Evolutionary conservation across 2,888 invertebrate species (phyloP).

Genomic region (Abrostola tripartita): DNA sequence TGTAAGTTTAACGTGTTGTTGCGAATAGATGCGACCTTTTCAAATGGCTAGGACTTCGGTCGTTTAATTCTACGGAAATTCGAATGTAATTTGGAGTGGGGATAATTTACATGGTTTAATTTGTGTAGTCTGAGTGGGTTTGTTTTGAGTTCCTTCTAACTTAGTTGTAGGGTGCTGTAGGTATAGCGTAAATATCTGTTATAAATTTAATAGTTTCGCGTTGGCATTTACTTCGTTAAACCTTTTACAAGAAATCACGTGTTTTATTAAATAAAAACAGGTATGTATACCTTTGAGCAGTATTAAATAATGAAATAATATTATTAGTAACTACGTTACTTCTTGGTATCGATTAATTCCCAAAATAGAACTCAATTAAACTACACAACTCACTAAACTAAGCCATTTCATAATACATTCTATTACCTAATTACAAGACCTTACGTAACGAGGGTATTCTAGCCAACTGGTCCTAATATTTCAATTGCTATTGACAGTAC

Average conservation of each 20-base stretch:
- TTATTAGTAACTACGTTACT: too few species aligned
- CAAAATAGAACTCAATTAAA: not conserved
- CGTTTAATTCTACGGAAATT: constrained; percentile 71
- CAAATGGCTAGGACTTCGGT: constrained; percentile 63
- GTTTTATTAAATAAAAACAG: too few species aligned
- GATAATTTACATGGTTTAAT: constrained; percentile 57
- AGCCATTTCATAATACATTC: constrained; percentile 15
- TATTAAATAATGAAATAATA: too few species aligned
- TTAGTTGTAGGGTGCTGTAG: constrained; percentile 36
- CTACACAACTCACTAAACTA: constrained; percentile 12
- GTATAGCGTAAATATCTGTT: not conserved
- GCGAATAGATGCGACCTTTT: constrained; percentile 70
- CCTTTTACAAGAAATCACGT: too few species aligned
- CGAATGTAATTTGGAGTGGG: constrained; percentile 67
- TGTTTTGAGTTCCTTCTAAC: constrained; percentile 41
- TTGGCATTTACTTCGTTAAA: too few species aligned
- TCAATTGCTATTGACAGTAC: constrained; percentile 55
- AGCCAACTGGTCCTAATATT: constrained; percentile 22
- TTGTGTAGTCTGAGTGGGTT: constrained; percentile 51
- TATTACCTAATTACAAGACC: constrained; percentile 14
- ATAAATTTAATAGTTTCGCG: not conserved
- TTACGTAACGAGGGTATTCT: constrained; percentile 39
- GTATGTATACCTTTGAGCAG: too few species aligned
- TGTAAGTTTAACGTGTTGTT: constrained; percentile 74
- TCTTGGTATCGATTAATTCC: too few species aligned